Evolutionary conservation across 2,113 vertebrate species (phyloP).

Genomic region (Ophiodon elongatus): DNA sequence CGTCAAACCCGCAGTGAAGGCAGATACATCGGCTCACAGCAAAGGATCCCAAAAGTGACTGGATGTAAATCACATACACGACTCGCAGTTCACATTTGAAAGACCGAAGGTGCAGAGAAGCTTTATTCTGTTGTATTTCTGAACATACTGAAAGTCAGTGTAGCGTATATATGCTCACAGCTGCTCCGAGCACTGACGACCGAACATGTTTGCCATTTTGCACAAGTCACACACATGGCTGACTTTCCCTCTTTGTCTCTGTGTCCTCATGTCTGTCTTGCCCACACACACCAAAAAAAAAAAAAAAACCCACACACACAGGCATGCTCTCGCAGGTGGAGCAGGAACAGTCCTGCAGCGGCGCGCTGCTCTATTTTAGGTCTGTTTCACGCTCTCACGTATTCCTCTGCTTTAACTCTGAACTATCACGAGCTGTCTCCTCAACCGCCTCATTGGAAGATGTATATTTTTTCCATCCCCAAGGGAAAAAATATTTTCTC

Average conservation of each 20-base stretch:
- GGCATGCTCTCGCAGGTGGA: constrained; percentile 63
- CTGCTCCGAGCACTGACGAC: constrained; percentile 70
- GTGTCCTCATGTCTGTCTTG: constrained; percentile 55
- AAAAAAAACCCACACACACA: not conserved
- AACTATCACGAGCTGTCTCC: constrained; percentile 21
- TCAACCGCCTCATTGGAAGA: constrained; percentile 9
- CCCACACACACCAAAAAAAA: constrained; percentile 27
- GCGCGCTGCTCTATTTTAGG: constrained; percentile 64
- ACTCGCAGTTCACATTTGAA: constrained; percentile 38
- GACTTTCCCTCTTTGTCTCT: constrained; percentile 57
- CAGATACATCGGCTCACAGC: constrained; percentile 15
- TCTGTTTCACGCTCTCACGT: constrained; percentile 48
- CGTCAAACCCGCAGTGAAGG: constrained; percentile 19
- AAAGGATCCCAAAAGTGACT: constrained; percentile 14
- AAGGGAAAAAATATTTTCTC: not conserved
- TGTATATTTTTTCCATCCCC: not conserved
- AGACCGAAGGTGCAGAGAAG: constrained; percentile 36
- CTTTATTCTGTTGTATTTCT: constrained; percentile 38
- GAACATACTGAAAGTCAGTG: constrained; percentile 59
- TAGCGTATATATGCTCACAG: constrained; percentile 64
- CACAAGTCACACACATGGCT: constrained; percentile 70
- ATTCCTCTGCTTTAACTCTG: constrained; percentile 35
- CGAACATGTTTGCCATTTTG: constrained; percentile 66
- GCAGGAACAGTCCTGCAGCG: constrained; percentile 62
- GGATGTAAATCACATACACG: constrained; percentile 23